A percentile compares a stretch with the other conserved stretches of the same genome.
These are phyloP conservation scores for Chymomyza costata DNA, from an alignment of 1,140 invertebrate genomes.

Conservation along the genomic window DNA sequence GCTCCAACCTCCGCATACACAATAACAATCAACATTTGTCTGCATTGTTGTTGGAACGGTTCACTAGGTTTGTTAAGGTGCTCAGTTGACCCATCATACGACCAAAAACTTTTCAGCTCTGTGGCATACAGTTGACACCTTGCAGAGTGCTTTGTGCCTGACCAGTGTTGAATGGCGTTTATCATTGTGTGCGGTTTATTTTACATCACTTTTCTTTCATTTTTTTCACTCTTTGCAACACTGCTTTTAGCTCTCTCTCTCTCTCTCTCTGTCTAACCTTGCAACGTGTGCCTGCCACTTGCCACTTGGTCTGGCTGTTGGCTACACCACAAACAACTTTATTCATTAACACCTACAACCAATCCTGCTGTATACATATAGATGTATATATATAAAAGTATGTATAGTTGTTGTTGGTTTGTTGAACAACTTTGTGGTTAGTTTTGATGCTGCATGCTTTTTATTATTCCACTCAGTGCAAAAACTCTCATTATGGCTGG, in stretches of 20 bases:
- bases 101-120: constrained; percentile 1
- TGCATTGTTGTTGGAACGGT: constrained; percentile 44
- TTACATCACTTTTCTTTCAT: constrained; percentile 17
- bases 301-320: constrained; percentile 17
- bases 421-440: constrained; percentile 65
- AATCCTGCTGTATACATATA: constrained; percentile 4
- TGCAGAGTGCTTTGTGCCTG: no score
- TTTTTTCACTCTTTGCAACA: constrained; percentile 5
- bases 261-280: background rate
- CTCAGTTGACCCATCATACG: constrained; percentile 54
- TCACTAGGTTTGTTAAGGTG: no score
- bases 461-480: constrained; percentile 11
- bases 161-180: constrained; percentile 59
- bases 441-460: constrained; percentile 25
- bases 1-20: constrained; percentile 6
- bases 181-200: constrained; percentile 58
- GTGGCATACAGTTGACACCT: no score
- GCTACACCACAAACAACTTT: constrained; percentile 64
- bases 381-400: background rate
- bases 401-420: no score
- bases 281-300: constrained; percentile 22
- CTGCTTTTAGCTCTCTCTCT: background rate
- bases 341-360: constrained; percentile 74
- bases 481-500: constrained; percentile 59
- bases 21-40: constrained; percentile 56